Evolutionary conservation across 2,888 invertebrate genomes (phyloP).

Genomic region (Aporophyla nigra): DNA sequence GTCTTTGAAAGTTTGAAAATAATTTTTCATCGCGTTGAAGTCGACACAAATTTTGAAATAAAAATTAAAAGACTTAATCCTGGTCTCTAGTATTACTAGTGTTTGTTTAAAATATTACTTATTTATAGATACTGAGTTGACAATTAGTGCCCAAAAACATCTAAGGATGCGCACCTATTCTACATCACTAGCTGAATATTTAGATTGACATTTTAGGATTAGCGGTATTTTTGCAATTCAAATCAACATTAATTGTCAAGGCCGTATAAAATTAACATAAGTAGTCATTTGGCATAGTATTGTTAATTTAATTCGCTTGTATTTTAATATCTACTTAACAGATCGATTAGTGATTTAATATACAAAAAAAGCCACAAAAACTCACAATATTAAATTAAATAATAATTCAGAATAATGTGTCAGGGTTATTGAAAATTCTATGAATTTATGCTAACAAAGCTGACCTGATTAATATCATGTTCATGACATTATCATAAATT

Average conservation of each 20-base stretch:
- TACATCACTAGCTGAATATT: slow-evolving; percentile 51
- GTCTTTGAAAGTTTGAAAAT: not conserved
- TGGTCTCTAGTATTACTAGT: not conserved
- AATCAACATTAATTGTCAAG: slow-evolving; percentile 75
- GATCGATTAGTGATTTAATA: not conserved
- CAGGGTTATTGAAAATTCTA: not conserved
- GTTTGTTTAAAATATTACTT: not conserved
- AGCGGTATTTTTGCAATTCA: slow-evolving; percentile 73
- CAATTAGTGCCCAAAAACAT: not conserved
- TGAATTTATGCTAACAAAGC: slow-evolving; percentile 4
- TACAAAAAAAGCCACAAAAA: not conserved
- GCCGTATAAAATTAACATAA: slow-evolving; percentile 64
- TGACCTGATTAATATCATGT: slow-evolving; percentile 14
- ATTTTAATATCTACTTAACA: not conserved
- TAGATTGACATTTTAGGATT: slow-evolving; percentile 73
- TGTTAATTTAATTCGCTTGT: slow-evolving; percentile 6
- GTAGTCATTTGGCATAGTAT: slow-evolving; percentile 21
- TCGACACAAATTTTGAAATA: not conserved
- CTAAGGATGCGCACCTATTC: not conserved
- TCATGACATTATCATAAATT: not conserved
- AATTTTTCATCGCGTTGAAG: not conserved
- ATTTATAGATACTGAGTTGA: no score
- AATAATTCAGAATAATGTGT: not conserved
- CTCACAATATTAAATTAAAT: not conserved
- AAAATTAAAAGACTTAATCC: not conserved